Conservation (phyloP, 1,140 invertebrate genomes). For the Trachymyrmex cornetzi region DNA sequence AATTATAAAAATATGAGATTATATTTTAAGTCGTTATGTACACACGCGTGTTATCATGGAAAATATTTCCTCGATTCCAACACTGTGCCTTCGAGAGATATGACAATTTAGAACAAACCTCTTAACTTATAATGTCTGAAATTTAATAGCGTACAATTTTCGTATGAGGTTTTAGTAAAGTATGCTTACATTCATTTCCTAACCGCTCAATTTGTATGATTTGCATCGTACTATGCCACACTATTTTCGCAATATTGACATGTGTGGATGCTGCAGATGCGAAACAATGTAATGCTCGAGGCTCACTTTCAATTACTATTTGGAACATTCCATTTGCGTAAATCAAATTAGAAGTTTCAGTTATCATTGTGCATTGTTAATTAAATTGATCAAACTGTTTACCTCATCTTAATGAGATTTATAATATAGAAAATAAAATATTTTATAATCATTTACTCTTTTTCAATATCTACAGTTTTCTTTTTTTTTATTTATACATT, state of each 20-base stretch:
- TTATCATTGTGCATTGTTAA: not conserved
- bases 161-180: not conserved
- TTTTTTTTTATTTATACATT: not conserved
- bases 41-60: not conserved
- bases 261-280: conserved; percentile 8
- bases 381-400: conserved; percentile 20
- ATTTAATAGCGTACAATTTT: not conserved
- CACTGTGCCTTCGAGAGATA: not conserved
- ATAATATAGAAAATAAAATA: not conserved
- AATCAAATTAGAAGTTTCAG: conserved; percentile 21
- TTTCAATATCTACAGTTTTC: not conserved
- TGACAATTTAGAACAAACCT: conserved; percentile 15
- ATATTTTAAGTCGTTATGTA: not conserved
- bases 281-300: not conserved
- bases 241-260: conserved; percentile 18
- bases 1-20: conserved; percentile 16
- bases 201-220: conserved; percentile 28
- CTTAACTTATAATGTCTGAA: not conserved
- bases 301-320: conserved; percentile 14
- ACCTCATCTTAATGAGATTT: not conserved
- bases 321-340: not conserved
- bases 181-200: not conserved
- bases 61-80: not conserved
- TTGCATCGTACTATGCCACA: not conserved
- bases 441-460: conserved; percentile 33